Evolutionary conservation across 2,797 vertebrate genomes (phyloP).

Genomic region (Eupleurogrammus muticus): DNA sequence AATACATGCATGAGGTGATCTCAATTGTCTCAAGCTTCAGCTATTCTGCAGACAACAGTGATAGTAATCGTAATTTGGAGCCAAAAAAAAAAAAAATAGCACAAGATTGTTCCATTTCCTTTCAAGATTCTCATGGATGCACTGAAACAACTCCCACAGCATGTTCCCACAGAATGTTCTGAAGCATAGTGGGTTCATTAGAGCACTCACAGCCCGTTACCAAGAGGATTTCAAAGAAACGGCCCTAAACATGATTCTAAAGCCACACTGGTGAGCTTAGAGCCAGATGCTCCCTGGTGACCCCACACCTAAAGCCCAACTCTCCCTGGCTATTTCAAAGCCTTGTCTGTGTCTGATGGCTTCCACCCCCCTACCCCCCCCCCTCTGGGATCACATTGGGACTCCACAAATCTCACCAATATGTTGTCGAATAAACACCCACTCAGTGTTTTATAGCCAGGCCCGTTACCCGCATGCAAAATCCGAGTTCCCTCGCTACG

Average conservation of each 20-base stretch:
- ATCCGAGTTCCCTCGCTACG: constrained; percentile 43
- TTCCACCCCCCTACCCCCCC: too few relatives aligned
- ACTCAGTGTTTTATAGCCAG: constrained; percentile 44
- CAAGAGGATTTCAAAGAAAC: not conserved
- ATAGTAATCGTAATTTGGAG: not conserved
- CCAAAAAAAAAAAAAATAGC: not conserved
- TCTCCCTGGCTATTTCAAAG: constrained; percentile 57
- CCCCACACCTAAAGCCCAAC: constrained; percentile 35
- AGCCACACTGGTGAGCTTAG: constrained; percentile 11
- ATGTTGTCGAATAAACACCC: constrained; percentile 33
- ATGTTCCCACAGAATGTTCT: not conserved
- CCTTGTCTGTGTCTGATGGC: constrained; percentile 41
- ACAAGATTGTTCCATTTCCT: constrained; percentile 1
- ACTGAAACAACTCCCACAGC: not conserved
- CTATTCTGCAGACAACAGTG: not conserved
- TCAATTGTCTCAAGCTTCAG: constrained; percentile 10
- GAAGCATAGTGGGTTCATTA: not conserved
- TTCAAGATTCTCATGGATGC: not conserved
- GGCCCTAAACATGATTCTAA: not conserved
- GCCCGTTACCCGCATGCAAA: constrained; percentile 30
- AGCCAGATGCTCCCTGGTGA: constrained; percentile 42
- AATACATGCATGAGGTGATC: not conserved
- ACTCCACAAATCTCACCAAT: constrained; percentile 78
- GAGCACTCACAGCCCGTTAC: not conserved
- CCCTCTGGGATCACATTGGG: constrained; percentile 66